Percentiles rank a stretch among this genome's conserved stretches.
phyloP scores from a whole-genome alignment of 2,888 invertebrate species.

The Hyles lineata region DNA sequence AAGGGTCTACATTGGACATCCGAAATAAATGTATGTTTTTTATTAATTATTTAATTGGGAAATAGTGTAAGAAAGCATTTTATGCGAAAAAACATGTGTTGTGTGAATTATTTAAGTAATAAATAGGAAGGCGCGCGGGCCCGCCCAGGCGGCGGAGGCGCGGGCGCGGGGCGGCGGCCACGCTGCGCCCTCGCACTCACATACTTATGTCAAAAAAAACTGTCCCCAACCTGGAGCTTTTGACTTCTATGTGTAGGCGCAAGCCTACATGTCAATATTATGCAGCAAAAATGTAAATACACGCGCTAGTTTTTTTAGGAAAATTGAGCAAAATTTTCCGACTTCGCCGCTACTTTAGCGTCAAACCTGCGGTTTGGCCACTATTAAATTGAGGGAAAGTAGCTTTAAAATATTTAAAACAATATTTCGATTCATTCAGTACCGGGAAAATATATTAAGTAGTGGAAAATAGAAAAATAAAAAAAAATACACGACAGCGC shows the following conservation, averaged over 20 bases:
- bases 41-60: conserved; percentile 49
- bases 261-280: conserved; percentile 57
- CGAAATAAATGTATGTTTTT: conserved; percentile 50
- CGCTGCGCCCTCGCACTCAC: conserved; percentile 63
- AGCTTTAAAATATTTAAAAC: conserved; percentile 10
- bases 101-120: conserved; percentile 31
- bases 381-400: conserved; percentile 14
- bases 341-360: conserved; percentile 58
- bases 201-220: conserved; percentile 60
- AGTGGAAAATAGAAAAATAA: conserved; percentile 6
- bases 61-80: conserved; percentile 38
- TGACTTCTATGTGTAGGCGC: conserved; percentile 67
- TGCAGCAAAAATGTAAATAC: conserved; percentile 52
- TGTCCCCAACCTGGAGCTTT: conserved; percentile 58
- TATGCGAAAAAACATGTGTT: conserved; percentile 48
- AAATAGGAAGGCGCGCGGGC: conserved; percentile 49
- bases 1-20: conserved; percentile 36
- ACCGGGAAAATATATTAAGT: conserved; percentile 9
- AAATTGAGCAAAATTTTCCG: conserved; percentile 80
- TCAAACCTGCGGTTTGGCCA: conserved; percentile 49
- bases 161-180: conserved; percentile 64
- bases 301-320: conserved; percentile 55
- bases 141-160: conserved; percentile 63
- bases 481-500: background rate
- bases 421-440: background rate